Percentiles rank a stretch among this genome's conserved stretches.
These are phyloP conservation scores for Otus scops DNA, from an alignment of 2,797 vertebrate species.

Conservation along the genomic window DNA sequence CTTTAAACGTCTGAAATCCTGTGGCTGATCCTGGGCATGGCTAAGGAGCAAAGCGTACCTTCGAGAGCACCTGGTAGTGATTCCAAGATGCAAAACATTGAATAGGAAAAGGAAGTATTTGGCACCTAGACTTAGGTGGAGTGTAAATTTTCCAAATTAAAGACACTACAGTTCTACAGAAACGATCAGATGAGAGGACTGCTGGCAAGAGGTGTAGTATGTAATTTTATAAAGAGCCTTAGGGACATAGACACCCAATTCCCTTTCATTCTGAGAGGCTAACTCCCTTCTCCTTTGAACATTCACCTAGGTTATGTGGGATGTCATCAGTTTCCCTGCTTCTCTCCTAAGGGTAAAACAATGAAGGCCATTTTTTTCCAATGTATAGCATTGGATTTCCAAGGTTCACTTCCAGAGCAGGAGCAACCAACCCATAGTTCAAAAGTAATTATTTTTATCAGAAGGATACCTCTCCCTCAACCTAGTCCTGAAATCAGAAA, in stretches of 20 bases:
- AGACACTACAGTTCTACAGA: not conserved
- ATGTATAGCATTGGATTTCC: not conserved
- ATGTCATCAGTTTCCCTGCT: not conserved
- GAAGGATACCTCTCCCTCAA: not conserved
- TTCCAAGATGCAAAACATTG: not conserved
- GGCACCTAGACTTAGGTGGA: not conserved
- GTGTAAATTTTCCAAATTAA: not conserved
- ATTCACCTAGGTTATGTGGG: not conserved
- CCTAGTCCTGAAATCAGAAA: not conserved
- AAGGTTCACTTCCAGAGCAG: not conserved
- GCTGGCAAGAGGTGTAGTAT: not conserved
- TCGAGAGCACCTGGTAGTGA: not conserved
- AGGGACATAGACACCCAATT: not conserved
- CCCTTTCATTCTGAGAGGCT: not conserved
- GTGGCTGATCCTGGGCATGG: not conserved
- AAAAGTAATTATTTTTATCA: not conserved
- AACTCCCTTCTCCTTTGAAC: slow-evolving; percentile 1
- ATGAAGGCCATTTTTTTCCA: not conserved
- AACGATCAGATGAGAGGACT: not conserved
- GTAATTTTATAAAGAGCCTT: not conserved
- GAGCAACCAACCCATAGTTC: not conserved
- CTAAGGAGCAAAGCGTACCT: not conserved
- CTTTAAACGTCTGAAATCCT: not conserved
- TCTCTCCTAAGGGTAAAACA: not conserved
- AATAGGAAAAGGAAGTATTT: not conserved